Conservation (phyloP, 1,140 invertebrate species). For the Agrypnia vestita region DNA sequence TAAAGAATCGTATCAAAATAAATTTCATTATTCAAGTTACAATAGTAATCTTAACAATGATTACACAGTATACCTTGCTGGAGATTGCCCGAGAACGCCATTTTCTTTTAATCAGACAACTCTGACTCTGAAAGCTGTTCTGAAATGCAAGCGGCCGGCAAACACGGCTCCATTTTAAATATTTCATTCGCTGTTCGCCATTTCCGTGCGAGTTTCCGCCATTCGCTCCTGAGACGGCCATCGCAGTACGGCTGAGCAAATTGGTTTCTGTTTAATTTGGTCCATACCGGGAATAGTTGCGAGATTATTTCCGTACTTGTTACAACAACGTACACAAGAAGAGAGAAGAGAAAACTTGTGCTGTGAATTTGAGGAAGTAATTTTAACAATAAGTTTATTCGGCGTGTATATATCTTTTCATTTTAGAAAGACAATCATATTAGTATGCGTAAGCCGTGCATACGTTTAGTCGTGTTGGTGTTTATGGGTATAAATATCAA, state of each 20-base stretch:
- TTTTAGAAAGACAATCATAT: too few species aligned
- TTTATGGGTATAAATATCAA: too few species aligned
- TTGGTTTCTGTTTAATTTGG: conserved; percentile 8
- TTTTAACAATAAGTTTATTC: too few species aligned
- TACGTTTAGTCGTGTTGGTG: too few species aligned
- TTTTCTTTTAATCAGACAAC: conserved; percentile 13
- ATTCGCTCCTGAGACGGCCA: conserved; percentile 5
- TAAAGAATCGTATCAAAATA: too few species aligned
- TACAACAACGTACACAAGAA: too few species aligned
- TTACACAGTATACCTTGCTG: neutral
- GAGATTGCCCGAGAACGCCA: neutral
- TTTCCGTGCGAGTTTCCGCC: neutral
- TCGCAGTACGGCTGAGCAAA: conserved; percentile 3
- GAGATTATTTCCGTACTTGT: too few species aligned
- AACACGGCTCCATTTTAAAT: neutral
- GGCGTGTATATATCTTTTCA: too few species aligned
- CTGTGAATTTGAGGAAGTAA: too few species aligned
- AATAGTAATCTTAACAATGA: neutral
- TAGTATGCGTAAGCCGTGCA: too few species aligned
- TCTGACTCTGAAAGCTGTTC: neutral
- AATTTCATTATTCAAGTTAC: neutral
- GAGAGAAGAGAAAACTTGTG: too few species aligned
- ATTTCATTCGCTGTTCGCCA: conserved; percentile 10
- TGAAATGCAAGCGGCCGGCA: conserved; percentile 17
- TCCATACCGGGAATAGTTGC: neutral